Base-by-base conservation (phyloP, 2,113 vertebrate species). In the Alectura lathami region DNA sequence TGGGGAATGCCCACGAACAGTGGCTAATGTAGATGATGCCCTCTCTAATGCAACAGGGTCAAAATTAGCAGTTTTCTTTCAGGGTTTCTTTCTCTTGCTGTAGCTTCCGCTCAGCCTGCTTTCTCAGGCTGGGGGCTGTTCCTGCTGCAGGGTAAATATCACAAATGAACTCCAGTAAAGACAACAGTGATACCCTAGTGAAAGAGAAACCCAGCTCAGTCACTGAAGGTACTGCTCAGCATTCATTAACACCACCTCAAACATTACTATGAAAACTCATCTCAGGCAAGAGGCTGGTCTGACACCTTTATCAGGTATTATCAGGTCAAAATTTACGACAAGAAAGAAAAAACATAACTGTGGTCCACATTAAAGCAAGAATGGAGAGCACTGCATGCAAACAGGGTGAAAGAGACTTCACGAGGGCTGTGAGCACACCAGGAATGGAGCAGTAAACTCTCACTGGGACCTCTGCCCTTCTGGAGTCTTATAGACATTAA, bases 1-100 rank as follows among this genome's bases (percentile, higher is more conserved):
- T 22, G 24, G 82, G 56, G 85, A 94, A 62, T 0, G 27, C 67
- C 78, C 60, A 57, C 8, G 77, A 94, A 73, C 73, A 95, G 73
- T 50, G 73, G 93, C n/a, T 94, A 92, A 94, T 79, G 93, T 72
- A 82, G 83, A 83, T 81, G 93, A 96, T 93, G 88, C 80, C 83
- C 89, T 84, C 56, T 36, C 73, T 75, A 91, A 84, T 0, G 12
- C 80, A 95, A 94, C 48, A 84, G 94, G 93, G 94, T 93, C 83
- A 96, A 95, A 93, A 94, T 94, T 94, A 94, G 76, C 76, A 82
- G 81, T 91, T 94, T 93, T 79, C 93, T 96, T 93, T 66, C 88
- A 26, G 86, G 80, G 79, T 50, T 88, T 84, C 45, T 91, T n/a
- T 76, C 64, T 83, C 47, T 68, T 18, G 14, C 68, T 81, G 42